Percentiles rank a stretch among this genome's conserved stretches.
phyloP scores from a whole-genome alignment of 2,888 invertebrate genomes.

The Phasia obesa region DNA sequence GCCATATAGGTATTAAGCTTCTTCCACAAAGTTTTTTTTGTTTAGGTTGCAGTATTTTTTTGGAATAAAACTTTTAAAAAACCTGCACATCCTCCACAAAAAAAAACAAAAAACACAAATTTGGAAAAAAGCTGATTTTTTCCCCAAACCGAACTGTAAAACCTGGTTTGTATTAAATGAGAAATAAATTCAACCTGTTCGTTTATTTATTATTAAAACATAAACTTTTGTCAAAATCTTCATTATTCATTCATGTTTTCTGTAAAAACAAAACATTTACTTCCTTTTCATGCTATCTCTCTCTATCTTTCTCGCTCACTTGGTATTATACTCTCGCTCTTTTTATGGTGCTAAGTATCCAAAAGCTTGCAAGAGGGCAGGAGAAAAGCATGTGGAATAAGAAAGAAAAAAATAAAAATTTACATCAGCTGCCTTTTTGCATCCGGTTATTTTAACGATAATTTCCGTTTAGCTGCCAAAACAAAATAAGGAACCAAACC shows the following conservation, averaged over 20 bases:
- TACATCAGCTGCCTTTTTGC: slow-evolving; percentile 68
- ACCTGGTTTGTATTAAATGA: background rate
- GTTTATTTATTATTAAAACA: slow-evolving; percentile 52
- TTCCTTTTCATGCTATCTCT: background rate
- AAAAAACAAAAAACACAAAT: slow-evolving; percentile 23
- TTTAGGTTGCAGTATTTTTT: too few species aligned
- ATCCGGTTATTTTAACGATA: slow-evolving; percentile 68
- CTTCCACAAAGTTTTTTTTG: too few species aligned
- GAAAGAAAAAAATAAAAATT: slow-evolving; percentile 33
- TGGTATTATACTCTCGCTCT: too few species aligned
- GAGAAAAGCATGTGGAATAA: slow-evolving; percentile 50
- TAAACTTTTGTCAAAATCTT: slow-evolving; percentile 57
- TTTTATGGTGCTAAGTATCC: background rate
- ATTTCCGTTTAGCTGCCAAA: slow-evolving; percentile 67
- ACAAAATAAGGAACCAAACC: slow-evolving; percentile 48
- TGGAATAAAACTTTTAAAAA: too few species aligned
- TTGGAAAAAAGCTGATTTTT: slow-evolving; percentile 35
- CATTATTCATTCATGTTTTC: slow-evolving; percentile 54
- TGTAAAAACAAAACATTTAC: slow-evolving; percentile 13
- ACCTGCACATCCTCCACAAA: background rate
- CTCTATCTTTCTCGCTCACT: background rate
- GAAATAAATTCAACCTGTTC: slow-evolving; percentile 61
- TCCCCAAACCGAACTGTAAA: background rate
- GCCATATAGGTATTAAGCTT: too few species aligned
- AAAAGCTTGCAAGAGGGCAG: slow-evolving; percentile 10